Evolutionary conservation across 1,140 invertebrate genomes (phyloP), one percentile per base, ranked within the genome.

Genomic region (Drosophila ohnishii): DNA sequence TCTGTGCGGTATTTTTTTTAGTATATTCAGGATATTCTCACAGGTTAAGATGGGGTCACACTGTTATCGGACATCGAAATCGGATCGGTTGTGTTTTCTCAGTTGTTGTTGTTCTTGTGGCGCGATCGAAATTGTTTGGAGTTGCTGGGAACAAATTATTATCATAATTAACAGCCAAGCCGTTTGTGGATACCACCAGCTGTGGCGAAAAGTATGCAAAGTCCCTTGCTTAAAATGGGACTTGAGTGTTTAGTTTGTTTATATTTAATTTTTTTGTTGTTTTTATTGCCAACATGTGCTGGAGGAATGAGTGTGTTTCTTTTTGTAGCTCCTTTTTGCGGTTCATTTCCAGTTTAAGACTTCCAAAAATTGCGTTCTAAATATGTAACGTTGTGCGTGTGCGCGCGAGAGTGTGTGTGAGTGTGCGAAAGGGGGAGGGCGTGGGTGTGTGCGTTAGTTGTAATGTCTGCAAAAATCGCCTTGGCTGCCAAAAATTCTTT

Each of bases 81-180:
- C 45, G 59, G 34, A 50, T 57, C 61, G 51, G 51, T 7, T 48
- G 60, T 60, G 19, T 50, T 50, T 51, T 64, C 30, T 28, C 45
- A 40, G 22, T 35, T 64, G 63, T 67, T 64, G 35, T 64, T 64
- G 56, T 35, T 62, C 45, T 51, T 44, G 47, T 66, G 62, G 37
- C 65, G 65, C 65, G 65, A 69, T 69, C 65, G 47, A 51, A 55
- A 32, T 67, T 53, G 65, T 37, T 66, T 53, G 65, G 48, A 66
- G 64, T 44, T 45, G n/a, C 30, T 60, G 16, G 22, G 25, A 69
- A 35, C 19, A 9, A 62, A 53, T 25, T 51, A n/a, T 25, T 55
- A 37, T 55, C 34, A n/a, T n/a, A 55, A 55, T n/a, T n/a, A 37
- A 11, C 34, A 35, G 51, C 19, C 6, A 37, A 37, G 51, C 25